Evolutionary conservation across 2,888 invertebrate species (phyloP), one percentile per base, ranked within the genome.

Genomic region (Dolichomitus sp.): DNA sequence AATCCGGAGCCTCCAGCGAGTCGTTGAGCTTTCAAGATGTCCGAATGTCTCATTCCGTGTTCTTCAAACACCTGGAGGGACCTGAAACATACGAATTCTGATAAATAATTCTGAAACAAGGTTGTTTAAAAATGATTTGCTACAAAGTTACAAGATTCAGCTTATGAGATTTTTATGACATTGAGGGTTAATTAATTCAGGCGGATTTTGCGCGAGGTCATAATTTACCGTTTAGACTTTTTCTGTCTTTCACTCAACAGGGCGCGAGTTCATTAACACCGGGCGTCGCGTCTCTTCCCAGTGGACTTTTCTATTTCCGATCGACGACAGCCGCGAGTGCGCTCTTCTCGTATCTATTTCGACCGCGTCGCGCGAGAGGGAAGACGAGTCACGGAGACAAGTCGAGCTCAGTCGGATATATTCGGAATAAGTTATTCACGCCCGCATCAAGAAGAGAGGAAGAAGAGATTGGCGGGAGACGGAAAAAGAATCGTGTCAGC

Each of bases 11-110:
- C 96, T 14, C 97, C 96, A 75, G 94, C 94, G 14, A 91, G 78
- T 85, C 96, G 95, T 93, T 98, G 98, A 81, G 96, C 95, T 5
- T 94, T 94, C 84, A 97, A 92, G 65, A 97, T 94, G 65, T 96
- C 96, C 92, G 97, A 97, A 93, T 97, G 96, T 4, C 94, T 95
- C 19, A 94, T 94, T 0, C 97, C 97, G 14, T 95, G 95, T 89
- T 96, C 95, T 89, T 96, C 93, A 94, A 95, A 96, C 4, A 98
- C 96, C 94, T 98, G 97, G 84, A 98, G 95, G 0, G 98, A 97
- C 90, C 98, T 97, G 94, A 0, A 90, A 92, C 48, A 84, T 57
- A 73, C 0, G 11, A 9, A 61, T 59, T 7, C 0, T 17, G 7
- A 14, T 57, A 33, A 52, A 52, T 9, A 23, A 7, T 19, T 9